Conservation (phyloP, 2,113 vertebrate genomes). For the Lepidothrix coronata region DNA sequence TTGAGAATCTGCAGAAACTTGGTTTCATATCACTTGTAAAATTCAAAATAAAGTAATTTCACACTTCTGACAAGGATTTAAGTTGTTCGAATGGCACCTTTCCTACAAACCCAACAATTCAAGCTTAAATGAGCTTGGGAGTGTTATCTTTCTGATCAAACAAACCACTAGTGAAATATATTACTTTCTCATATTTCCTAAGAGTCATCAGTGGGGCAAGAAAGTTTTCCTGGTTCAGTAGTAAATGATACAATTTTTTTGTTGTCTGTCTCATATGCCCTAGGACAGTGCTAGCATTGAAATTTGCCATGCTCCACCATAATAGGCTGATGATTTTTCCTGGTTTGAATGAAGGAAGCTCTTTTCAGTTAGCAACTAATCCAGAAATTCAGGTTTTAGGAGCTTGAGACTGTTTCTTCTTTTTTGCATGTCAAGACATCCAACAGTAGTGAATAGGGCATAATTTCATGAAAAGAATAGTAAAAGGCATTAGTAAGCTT, state of each 20-base stretch:
- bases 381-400: conserved; percentile 17
- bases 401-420: background rate
- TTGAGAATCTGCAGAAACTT: background rate
- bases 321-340: background rate
- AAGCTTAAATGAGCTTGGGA: background rate
- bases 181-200: background rate
- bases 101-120: background rate
- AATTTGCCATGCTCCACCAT: background rate
- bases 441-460: background rate
- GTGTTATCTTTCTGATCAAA: background rate
- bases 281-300: background rate
- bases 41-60: background rate
- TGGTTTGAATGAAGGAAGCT: background rate
- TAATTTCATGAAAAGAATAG: background rate
- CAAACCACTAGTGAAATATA: background rate
- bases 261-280: background rate
- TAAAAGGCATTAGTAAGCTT: background rate
- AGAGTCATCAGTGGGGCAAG: background rate
- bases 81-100: background rate
- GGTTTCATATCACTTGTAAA: background rate
- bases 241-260: background rate
- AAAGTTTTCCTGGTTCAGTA: background rate
- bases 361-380: background rate
- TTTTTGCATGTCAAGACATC: background rate
- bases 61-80: background rate